Percentiles rank a stretch among this genome's conserved stretches.
Evolutionary conservation across 2,888 invertebrate genomes (phyloP).

Genomic region (Papilio demoleus): DNA sequence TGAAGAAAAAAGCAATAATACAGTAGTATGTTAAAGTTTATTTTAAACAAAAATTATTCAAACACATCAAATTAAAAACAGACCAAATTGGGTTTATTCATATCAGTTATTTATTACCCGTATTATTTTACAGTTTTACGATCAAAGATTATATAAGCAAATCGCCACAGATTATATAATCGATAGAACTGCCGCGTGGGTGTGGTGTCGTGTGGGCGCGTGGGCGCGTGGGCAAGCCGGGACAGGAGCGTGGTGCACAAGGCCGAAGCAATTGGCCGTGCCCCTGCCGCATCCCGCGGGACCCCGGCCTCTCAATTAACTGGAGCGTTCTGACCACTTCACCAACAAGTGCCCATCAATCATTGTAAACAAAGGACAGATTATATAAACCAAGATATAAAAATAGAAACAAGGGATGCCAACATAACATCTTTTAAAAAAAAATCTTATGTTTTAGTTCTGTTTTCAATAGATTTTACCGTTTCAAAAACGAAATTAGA

Average conservation of each 20-base stretch:
- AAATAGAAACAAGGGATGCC: background rate
- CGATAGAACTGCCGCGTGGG: slow-evolving; percentile 31
- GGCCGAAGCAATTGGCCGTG: slow-evolving; percentile 53
- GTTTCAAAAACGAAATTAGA: background rate
- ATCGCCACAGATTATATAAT: slow-evolving; percentile 27
- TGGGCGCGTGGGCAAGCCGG: slow-evolving; percentile 25
- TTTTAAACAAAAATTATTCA: too few relatives aligned
- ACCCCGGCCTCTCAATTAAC: slow-evolving; percentile 45
- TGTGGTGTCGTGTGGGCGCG: slow-evolving; percentile 21
- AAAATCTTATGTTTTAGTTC: too few relatives aligned
- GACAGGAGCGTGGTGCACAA: slow-evolving; percentile 41
- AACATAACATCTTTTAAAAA: too few relatives aligned
- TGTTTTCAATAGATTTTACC: too few relatives aligned
- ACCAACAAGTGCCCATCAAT: slow-evolving; percentile 13
- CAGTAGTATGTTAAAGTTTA: too few relatives aligned
- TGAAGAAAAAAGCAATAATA: too few relatives aligned
- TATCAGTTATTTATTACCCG: background rate
- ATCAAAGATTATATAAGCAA: slow-evolving; percentile 26
- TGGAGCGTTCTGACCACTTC: slow-evolving; percentile 37
- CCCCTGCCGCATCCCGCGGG: slow-evolving; percentile 52
- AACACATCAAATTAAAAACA: too few relatives aligned
- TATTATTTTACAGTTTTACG: background rate
- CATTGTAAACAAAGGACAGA: slow-evolving; percentile 1
- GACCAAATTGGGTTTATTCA: background rate
- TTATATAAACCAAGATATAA: background rate